Evolutionary conservation across 2,797 vertebrate genomes (phyloP).

Genomic region (Sardinella longiceps): DNA sequence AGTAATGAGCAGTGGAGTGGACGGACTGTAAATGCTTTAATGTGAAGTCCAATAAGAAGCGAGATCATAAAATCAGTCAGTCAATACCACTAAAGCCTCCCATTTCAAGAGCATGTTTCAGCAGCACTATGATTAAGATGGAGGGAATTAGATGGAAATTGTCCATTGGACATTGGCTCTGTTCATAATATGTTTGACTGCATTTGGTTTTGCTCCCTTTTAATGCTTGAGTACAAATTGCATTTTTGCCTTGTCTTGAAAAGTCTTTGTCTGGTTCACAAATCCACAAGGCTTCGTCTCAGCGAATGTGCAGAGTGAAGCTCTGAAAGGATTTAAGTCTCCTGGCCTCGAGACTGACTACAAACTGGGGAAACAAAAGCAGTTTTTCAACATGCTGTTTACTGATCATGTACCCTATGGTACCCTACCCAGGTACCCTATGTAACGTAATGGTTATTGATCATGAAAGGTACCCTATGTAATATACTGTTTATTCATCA

Average conservation of each 20-base stretch:
- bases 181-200: background rate
- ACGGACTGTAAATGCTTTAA: background rate
- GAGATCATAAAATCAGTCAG: background rate
- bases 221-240: background rate
- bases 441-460: too few species aligned
- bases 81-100: background rate
- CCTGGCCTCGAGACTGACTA: background rate
- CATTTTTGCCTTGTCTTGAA: background rate
- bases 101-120: background rate
- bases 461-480: too few species aligned
- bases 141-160: background rate
- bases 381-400: background rate
- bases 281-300: background rate
- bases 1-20: background rate
- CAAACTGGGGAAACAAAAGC: background rate
- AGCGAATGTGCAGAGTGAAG: background rate
- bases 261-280: background rate
- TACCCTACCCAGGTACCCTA: too few species aligned
- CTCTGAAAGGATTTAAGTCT: background rate
- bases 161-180: slow-evolving; percentile 6
- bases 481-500: too few species aligned
- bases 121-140: slow-evolving; percentile 3
- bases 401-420: background rate
- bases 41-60: background rate
- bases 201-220: background rate